phyloP scores from a whole-genome alignment of 2,888 invertebrate genomes.

The Synergus laeviventris region DNA sequence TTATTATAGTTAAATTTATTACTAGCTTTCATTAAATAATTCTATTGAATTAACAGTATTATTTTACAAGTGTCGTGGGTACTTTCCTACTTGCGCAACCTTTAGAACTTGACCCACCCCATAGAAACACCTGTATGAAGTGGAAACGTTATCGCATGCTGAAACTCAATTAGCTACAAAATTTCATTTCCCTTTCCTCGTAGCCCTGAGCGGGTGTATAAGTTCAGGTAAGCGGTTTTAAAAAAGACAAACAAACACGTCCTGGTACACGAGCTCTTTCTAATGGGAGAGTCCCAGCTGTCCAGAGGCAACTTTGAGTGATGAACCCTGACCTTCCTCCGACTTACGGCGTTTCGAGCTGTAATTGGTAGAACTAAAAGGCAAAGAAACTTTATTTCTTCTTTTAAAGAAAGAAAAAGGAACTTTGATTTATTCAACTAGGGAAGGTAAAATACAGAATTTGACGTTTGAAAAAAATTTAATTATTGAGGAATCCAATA shows the following conservation, averaged over 20 bases:
- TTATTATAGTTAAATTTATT: neutral
- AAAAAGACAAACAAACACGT: conserved; percentile 54
- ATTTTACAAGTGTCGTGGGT: conserved; percentile 16
- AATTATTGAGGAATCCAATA: neutral
- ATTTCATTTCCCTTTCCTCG: conserved; percentile 65
- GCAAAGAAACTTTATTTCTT: neutral
- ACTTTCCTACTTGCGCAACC: conserved; percentile 39
- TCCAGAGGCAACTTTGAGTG: conserved; percentile 59
- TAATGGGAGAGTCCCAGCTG: conserved; percentile 63
- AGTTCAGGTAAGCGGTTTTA: conserved; percentile 45
- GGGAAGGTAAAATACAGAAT: neutral
- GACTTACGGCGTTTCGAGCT: conserved; percentile 6
- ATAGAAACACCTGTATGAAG: conserved; percentile 63
- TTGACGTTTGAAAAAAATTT: neutral
- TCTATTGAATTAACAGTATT: conserved; percentile 12
- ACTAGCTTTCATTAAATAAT: neutral
- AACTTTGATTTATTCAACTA: neutral
- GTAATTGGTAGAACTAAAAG: conserved; percentile 29
- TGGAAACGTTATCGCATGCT: conserved; percentile 65
- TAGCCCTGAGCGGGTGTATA: conserved; percentile 41
- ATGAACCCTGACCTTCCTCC: conserved; percentile 61
- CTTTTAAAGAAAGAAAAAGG: neutral
- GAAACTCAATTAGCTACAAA: conserved; percentile 68
- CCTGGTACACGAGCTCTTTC: conserved; percentile 57
- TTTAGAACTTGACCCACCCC: conserved; percentile 55